phyloP scores from a whole-genome alignment of 2,113 vertebrate genomes.

The Cyanistes caeruleus region DNA sequence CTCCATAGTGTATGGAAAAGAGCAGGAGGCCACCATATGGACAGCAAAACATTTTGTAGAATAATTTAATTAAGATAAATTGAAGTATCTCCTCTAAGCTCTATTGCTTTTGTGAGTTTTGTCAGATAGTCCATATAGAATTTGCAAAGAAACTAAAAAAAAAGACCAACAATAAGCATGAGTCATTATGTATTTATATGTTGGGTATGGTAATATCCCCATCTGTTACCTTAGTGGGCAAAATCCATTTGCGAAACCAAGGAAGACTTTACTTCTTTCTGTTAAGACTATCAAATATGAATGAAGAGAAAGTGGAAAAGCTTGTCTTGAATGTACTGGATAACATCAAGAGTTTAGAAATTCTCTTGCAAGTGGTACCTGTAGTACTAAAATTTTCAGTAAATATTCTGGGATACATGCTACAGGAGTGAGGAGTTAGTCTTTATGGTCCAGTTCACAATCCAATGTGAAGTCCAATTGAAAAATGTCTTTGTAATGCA shows the following conservation, averaged over 20 bases:
- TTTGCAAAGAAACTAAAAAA: background rate
- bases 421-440: background rate
- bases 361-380: background rate
- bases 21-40: background rate
- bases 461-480: background rate
- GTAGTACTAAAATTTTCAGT: background rate
- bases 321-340: background rate
- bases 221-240: background rate
- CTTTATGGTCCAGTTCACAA: background rate
- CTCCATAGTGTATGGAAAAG: background rate
- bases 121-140: background rate
- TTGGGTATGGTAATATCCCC: background rate
- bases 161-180: background rate
- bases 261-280: background rate
- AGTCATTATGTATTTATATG: background rate
- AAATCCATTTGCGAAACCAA: background rate
- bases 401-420: background rate
- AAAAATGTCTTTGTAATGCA: background rate
- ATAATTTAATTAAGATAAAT: background rate
- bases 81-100: background rate
- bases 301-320: constrained; percentile 26
- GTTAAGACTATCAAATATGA: constrained; percentile 12
- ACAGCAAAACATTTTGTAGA: background rate
- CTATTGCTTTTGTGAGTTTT: background rate
- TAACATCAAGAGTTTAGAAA: background rate